phyloP scores from a whole-genome alignment of 2,888 invertebrate genomes.

The Xestia xanthographa region DNA sequence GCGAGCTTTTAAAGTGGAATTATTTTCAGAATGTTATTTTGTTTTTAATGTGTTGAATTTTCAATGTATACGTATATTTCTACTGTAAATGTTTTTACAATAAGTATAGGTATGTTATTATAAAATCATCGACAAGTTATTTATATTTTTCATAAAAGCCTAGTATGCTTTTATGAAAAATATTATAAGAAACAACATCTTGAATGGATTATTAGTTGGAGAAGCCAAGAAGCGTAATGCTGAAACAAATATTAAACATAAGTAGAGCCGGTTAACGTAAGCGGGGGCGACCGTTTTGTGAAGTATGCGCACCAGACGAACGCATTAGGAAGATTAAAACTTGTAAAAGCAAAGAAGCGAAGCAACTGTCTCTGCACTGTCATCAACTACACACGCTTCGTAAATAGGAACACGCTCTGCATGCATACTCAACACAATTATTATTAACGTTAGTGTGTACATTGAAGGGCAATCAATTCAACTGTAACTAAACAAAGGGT shows the following conservation, averaged over 20 bases:
- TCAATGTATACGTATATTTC: not conserved
- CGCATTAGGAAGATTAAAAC: constrained; percentile 90
- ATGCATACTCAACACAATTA: constrained; percentile 37
- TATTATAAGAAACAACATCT: not conserved
- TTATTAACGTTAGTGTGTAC: constrained; percentile 8
- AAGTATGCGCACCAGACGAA: constrained; percentile 81
- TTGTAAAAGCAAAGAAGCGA: constrained; percentile 85
- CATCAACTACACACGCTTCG: constrained; percentile 65
- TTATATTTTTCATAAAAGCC: not conserved
- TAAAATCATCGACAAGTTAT: not conserved
- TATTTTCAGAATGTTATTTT: not conserved
- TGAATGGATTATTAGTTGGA: constrained; percentile 21
- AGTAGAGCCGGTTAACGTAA: constrained; percentile 76
- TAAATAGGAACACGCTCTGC: constrained; percentile 59
- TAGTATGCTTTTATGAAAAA: too few species aligned
- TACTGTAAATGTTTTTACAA: not conserved
- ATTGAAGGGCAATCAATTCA: constrained; percentile 35
- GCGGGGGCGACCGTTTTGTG: constrained; percentile 79
- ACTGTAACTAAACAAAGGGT: constrained; percentile 18
- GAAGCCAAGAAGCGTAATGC: constrained; percentile 36
- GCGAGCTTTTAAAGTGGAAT: constrained; percentile 3
- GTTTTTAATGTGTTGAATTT: not conserved
- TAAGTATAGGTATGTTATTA: not conserved
- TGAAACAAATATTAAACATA: constrained; percentile 74
- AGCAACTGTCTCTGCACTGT: constrained; percentile 73